These are phyloP conservation scores for Lucilia cuprina DNA, from an alignment of 1,140 invertebrate genomes.

Conservation along the genomic window DNA sequence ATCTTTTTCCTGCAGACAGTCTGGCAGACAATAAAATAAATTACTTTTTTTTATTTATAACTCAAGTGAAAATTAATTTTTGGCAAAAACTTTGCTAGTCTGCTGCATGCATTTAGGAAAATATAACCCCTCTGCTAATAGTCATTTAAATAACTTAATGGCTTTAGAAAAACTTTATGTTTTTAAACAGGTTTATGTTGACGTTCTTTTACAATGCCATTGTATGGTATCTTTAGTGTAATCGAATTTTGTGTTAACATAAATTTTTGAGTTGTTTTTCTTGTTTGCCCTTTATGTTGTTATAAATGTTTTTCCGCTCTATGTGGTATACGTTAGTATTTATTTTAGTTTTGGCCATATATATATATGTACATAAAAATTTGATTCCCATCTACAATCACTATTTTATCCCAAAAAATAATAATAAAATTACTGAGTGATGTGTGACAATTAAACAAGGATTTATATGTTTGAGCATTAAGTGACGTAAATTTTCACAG, in stretches of 20 bases:
- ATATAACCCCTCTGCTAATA: too few relatives aligned
- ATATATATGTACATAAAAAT: background rate
- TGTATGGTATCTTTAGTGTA: background rate
- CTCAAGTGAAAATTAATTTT: too few relatives aligned
- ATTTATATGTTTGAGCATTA: background rate
- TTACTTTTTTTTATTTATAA: too few relatives aligned
- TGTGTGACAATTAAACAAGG: background rate
- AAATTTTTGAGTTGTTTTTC: background rate
- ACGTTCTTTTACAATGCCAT: too few relatives aligned
- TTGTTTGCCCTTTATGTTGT: background rate
- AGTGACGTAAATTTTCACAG: background rate
- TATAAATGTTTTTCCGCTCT: background rate
- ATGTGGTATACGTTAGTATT: background rate
- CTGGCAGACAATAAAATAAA: too few relatives aligned
- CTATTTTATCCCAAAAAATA: background rate
- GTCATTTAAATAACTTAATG: too few relatives aligned
- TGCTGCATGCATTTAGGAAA: too few relatives aligned
- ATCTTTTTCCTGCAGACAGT: too few relatives aligned
- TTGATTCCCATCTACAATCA: background rate
- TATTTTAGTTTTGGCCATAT: background rate
- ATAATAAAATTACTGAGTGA: constrained; percentile 3
- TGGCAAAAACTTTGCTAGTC: too few relatives aligned
- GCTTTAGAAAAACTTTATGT: too few relatives aligned
- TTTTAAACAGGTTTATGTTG: too few relatives aligned
- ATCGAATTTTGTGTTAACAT: background rate